These are phyloP conservation scores for Parnassius glacialis DNA, from an alignment of 2,888 invertebrate genomes.

Conservation along the genomic window DNA sequence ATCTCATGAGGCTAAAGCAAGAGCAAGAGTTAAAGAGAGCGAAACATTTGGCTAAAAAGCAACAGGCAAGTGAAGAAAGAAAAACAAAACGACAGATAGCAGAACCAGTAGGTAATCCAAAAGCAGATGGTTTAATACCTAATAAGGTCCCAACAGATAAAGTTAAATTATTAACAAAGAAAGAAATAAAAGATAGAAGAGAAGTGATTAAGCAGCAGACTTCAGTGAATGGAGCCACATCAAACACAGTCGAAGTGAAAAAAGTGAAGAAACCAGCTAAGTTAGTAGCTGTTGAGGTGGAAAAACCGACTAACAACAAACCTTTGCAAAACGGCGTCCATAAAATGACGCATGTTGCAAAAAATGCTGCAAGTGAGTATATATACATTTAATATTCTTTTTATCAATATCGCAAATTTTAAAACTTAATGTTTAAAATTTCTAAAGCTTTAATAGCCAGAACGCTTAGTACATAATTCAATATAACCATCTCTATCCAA, in stretches of 20 bases:
- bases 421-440: too few species aligned
- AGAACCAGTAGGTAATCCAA: conserved; percentile 65
- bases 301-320: conserved; percentile 49
- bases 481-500: too few species aligned
- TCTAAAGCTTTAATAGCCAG: too few species aligned
- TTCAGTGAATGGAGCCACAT: conserved; percentile 50
- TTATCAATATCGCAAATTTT: too few species aligned
- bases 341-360: conserved; percentile 48
- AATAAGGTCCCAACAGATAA: conserved; percentile 67
- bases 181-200: conserved; percentile 66
- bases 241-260: conserved; percentile 53
- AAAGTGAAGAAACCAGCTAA: conserved; percentile 61
- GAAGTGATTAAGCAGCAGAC: conserved; percentile 66
- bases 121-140: conserved; percentile 59
- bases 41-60: conserved; percentile 56
- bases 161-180: conserved; percentile 63
- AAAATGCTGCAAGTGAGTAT: conserved; percentile 51
- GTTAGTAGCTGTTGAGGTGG: conserved; percentile 52
- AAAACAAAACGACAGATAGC: conserved; percentile 45
- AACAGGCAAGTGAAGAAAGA: conserved; percentile 56
- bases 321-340: conserved; percentile 62
- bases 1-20: conserved; percentile 66
- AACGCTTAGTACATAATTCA: too few species aligned
- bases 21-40: conserved; percentile 65
- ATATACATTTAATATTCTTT: too few species aligned